Evolutionary conservation across 2,113 vertebrate genomes (phyloP).

Genomic region (Platysteira castanea): DNA sequence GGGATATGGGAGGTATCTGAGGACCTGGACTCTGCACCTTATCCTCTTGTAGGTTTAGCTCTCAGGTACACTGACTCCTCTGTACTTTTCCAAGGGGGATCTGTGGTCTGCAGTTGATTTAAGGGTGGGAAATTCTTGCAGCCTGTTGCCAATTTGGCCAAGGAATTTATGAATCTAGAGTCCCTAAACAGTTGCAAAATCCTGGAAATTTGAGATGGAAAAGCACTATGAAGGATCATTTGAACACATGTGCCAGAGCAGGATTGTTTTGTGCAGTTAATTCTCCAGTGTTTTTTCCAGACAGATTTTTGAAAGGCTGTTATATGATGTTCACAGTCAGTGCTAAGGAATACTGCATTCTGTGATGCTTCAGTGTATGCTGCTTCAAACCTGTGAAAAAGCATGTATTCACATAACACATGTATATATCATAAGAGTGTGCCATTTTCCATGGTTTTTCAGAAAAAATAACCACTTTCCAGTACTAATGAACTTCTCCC

Average conservation of each 20-base stretch:
- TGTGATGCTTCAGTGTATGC: not conserved
- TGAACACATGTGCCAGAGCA: not conserved
- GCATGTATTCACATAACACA: not conserved
- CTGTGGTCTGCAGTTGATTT: slow-evolving; percentile 1
- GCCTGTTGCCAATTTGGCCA: not conserved
- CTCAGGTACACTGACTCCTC: not conserved
- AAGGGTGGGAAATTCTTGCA: slow-evolving; percentile 7
- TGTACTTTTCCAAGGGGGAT: not conserved
- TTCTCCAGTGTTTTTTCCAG: slow-evolving; percentile 9
- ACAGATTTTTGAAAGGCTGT: not conserved
- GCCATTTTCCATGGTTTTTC: not conserved
- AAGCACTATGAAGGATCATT: not conserved
- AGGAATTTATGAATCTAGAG: slow-evolving; percentile 3
- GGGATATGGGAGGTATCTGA: not conserved
- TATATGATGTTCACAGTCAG: not conserved
- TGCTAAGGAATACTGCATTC: not conserved
- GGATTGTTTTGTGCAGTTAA: not conserved
- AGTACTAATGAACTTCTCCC: not conserved
- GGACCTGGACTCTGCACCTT: not conserved
- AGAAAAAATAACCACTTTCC: not conserved
- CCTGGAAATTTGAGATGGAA: slow-evolving; percentile 11
- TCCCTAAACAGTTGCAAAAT: not conserved
- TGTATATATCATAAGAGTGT: not conserved
- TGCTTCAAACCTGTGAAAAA: not conserved
- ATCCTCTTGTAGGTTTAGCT: not conserved